These are phyloP conservation scores for Poeciliopsis turrubarensis DNA, from an alignment of 2,113 vertebrate species.

Conservation along the genomic window DNA sequence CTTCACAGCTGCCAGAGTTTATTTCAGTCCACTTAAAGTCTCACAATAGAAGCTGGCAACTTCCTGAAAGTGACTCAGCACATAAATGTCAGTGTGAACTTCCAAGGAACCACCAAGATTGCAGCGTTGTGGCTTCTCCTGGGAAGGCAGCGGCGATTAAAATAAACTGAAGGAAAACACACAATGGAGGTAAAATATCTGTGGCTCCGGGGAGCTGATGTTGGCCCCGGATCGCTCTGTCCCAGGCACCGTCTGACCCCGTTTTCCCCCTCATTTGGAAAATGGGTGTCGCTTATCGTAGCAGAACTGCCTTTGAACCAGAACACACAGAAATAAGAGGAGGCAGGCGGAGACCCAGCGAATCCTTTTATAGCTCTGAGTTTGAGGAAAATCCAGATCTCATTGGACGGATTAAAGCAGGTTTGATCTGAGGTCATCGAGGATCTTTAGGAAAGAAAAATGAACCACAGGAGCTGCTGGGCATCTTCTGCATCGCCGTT, in stretches of 20 bases:
- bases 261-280: constrained; percentile 57
- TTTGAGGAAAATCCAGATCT: constrained; percentile 11
- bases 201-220: constrained; percentile 9
- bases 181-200: constrained; percentile 35
- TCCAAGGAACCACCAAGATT: constrained; percentile 47
- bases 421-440: constrained; percentile 5
- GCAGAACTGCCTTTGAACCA: constrained; percentile 56
- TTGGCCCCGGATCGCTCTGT: constrained; percentile 38
- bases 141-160: constrained; percentile 44
- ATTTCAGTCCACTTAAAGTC: constrained; percentile 25
- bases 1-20: constrained; percentile 22
- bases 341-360: constrained; percentile 5
- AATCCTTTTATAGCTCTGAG: constrained; percentile 26
- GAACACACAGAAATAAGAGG: constrained; percentile 48
- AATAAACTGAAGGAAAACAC: constrained; percentile 63
- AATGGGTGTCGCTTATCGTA: constrained; percentile 56
- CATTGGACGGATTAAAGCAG: neutral
- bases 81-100: constrained; percentile 42
- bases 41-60: constrained; percentile 30
- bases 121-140: constrained; percentile 46
- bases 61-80: constrained; percentile 34
- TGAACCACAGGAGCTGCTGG: too few relatives aligned
- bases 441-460: neutral
- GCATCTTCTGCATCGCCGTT: too few relatives aligned
- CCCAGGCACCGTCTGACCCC: constrained; percentile 63